Evolutionary conservation across 2,113 vertebrate species (phyloP), one percentile per base, ranked within the genome.

Genomic region (Ranitomeya variabilis): DNA sequence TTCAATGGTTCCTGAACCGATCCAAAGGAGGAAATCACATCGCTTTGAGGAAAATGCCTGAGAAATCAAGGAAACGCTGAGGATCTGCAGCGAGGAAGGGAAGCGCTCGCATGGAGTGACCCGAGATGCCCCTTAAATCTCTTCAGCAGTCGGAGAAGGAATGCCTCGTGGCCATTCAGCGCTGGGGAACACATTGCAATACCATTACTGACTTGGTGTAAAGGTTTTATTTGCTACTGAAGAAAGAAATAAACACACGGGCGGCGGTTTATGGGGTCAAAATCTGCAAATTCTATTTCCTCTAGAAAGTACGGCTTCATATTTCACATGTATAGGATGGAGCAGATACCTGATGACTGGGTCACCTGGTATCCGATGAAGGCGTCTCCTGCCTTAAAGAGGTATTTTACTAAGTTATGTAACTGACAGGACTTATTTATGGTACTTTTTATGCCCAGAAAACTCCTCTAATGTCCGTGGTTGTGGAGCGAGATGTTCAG

Each of bases 61-160:
- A 73, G 54, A 74, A 57, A 55, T 66, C 57, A 60, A 31, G 16
- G 80, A 64, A 64, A n/a, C 7, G 52, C 80, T 71, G 26, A 15
- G 14, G 11, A 16, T 31, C 4, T 7, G 59, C 59, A 16, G 59
- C 55, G 23, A 26, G 54, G 77, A 26, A 45, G 21, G 26, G 16
- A n/a, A 54, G 52, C 13, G 26, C 23, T 66, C 59, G 15, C 55
- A 18, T 6, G 10, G 51, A 21, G 18, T 66, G 37, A 52, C 80
- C 80, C 52, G 7, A 52, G 54, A 83, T 83, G 80, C 60, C 80
- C 80, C 67, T 52, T 83, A 83, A 67, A 83, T 83, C 18, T 52
- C 80, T 83, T 67, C 45, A 83, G 80, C 80, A 83, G 80, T 13
- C 6, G 37, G 5, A 82, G 80, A n/a, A 52, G 19, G 37, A 83